These are phyloP conservation scores for Escarpia spicata DNA, from an alignment of 2,888 invertebrate genomes.

Conservation along the genomic window DNA sequence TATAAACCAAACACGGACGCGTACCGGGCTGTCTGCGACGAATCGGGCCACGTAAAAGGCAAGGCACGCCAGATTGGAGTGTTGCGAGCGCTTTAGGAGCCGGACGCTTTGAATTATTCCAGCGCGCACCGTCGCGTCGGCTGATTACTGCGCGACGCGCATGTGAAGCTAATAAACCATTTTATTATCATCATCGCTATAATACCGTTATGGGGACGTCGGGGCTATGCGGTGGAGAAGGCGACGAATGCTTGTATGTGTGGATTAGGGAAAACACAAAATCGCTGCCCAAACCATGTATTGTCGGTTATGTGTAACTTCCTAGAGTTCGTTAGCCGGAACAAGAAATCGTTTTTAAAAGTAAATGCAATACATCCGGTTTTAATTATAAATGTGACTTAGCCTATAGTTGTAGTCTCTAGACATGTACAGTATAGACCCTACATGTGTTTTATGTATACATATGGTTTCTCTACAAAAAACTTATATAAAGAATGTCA, in stretches of 20 bases:
- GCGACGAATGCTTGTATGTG: background rate
- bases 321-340: background rate
- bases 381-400: background rate
- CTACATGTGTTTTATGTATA: background rate
- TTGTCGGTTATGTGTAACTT: background rate
- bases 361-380: background rate
- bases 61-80: background rate
- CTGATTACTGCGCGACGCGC: background rate
- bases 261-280: background rate
- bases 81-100: slow-evolving; percentile 16
- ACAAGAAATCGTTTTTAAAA: background rate
- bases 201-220: background rate
- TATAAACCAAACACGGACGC: background rate
- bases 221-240: background rate
- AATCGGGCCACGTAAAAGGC: background rate
- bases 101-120: slow-evolving; percentile 5
- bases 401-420: too few relatives aligned
- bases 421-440: too few relatives aligned
- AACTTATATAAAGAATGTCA: background rate
- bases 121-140: background rate
- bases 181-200: background rate
- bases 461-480: background rate
- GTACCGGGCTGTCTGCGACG: background rate
- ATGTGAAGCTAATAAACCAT: slow-evolving; percentile 16
- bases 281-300: background rate